Conservation (phyloP, 2,888 invertebrate species). For the Portevinia maculata region DNA sequence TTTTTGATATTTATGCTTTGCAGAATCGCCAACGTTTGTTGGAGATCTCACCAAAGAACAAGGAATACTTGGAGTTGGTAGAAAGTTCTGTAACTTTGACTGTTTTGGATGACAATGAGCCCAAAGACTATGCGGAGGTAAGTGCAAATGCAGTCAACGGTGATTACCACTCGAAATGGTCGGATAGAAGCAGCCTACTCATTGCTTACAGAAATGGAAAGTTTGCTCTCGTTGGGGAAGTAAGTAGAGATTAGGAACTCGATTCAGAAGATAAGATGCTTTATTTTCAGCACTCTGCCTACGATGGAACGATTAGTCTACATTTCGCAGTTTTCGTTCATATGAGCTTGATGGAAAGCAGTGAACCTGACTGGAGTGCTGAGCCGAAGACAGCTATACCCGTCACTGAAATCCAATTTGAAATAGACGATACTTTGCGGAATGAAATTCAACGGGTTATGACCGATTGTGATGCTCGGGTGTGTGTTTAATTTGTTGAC, state of each 20-base stretch:
- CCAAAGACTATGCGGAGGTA: conserved; percentile 80
- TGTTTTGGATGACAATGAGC: conserved; percentile 82
- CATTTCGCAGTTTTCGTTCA: conserved; percentile 80
- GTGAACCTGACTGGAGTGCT: conserved; percentile 80
- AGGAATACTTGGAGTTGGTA: conserved; percentile 79
- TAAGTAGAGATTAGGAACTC: conserved; percentile 77
- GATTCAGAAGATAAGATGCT: too few species aligned
- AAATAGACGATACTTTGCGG: conserved; percentile 82
- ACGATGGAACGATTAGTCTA: conserved; percentile 82
- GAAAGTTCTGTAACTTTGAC: conserved; percentile 82
- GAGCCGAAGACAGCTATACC: conserved; percentile 75
- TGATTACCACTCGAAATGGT: conserved; percentile 84
- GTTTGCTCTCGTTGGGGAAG: conserved; percentile 84
- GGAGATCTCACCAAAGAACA: conserved; percentile 81
- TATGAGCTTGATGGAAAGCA: conserved; percentile 79
- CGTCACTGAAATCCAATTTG: conserved; percentile 83
- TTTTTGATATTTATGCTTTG: conserved; percentile 40
- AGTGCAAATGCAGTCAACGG: conserved; percentile 82
- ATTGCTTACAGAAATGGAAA: conserved; percentile 84
- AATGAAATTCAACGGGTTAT: conserved; percentile 82
- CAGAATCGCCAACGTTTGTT: conserved; percentile 82
- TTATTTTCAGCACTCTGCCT: conserved; percentile 80
- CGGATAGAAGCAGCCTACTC: conserved; percentile 84
- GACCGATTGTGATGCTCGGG: conserved; percentile 79
- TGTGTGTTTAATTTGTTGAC: conserved; percentile 73